These are phyloP conservation scores for Drosophila santomea DNA, from an alignment of 1,140 invertebrate species.

Conservation along the genomic window DNA sequence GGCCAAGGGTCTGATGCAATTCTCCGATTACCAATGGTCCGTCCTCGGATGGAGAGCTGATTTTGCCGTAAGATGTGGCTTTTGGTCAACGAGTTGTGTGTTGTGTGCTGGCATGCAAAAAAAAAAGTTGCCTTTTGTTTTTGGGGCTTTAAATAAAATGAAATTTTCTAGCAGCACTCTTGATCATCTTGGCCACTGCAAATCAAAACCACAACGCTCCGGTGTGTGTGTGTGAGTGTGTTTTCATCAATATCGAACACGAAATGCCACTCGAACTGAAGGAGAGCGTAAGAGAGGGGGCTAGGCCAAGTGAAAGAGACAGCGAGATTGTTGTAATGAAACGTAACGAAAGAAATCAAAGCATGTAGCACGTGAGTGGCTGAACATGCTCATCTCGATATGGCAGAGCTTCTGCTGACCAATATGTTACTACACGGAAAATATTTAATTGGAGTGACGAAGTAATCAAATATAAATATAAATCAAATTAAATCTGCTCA, in stretches of 20 bases:
- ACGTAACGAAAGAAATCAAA: constrained; percentile 81
- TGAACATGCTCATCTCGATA: constrained; percentile 71
- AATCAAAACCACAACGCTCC: constrained; percentile 65
- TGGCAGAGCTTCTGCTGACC: constrained; percentile 11
- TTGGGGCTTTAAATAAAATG: constrained; percentile 64
- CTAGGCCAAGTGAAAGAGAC: constrained; percentile 18
- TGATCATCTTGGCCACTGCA: constrained; percentile 67
- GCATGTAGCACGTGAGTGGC: constrained; percentile 76
- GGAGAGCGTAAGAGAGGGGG: constrained; percentile 1
- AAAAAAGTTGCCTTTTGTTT: constrained; percentile 65
- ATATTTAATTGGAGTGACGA: background rate
- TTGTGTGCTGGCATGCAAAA: constrained; percentile 30
- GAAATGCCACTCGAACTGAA: constrained; percentile 18
- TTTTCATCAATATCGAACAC: constrained; percentile 29
- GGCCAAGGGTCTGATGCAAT: constrained; percentile 57
- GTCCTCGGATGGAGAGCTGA: constrained; percentile 6
- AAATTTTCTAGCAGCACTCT: constrained; percentile 68
- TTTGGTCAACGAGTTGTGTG: constrained; percentile 2
- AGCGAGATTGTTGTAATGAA: constrained; percentile 78
- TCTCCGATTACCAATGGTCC: constrained; percentile 68
- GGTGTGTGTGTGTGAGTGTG: constrained; percentile 6
- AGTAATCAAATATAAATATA: background rate
- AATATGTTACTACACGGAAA: constrained; percentile 22
- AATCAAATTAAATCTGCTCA: background rate
- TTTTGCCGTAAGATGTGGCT: constrained; percentile 14